These are phyloP conservation scores for Nesidiocoris tenuis DNA, from an alignment of 2,888 invertebrate genomes.

Conservation along the genomic window DNA sequence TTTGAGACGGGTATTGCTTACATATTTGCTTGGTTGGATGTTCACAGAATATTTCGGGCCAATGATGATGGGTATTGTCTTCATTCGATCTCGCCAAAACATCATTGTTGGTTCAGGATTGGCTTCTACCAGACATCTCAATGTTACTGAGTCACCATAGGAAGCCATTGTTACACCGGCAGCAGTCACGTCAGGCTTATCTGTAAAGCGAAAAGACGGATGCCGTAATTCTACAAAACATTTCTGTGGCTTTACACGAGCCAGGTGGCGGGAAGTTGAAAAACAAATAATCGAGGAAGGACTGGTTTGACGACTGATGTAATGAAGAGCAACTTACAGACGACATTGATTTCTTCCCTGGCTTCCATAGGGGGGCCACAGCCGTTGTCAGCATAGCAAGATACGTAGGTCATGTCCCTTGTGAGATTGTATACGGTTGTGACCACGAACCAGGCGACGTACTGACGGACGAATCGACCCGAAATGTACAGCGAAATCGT, in stretches of 20 bases:
- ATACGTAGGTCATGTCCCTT: constrained; percentile 79
- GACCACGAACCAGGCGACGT: constrained; percentile 80
- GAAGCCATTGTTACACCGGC: constrained; percentile 76
- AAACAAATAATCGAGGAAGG: too few relatives aligned
- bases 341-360: constrained; percentile 74
- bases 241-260: too few relatives aligned
- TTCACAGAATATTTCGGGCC: constrained; percentile 73
- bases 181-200: constrained; percentile 73
- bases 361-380: constrained; percentile 86
- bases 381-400: constrained; percentile 85
- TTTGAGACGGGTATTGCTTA: too few relatives aligned
- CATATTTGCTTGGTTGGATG: constrained; percentile 63
- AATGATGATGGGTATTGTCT: constrained; percentile 72
- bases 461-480: constrained; percentile 75
- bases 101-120: constrained; percentile 77
- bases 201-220: constrained; percentile 55
- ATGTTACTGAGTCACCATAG: constrained; percentile 71
- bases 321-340: constrained; percentile 64
- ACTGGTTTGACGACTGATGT: too few relatives aligned
- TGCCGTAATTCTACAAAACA: background rate
- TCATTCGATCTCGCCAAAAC: constrained; percentile 77
- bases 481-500: constrained; percentile 80
- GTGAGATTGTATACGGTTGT: constrained; percentile 83
- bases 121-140: constrained; percentile 76
- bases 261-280: too few relatives aligned